phyloP scores from a whole-genome alignment of 2,113 vertebrate genomes.

The Lepisosteus oculatus region DNA sequence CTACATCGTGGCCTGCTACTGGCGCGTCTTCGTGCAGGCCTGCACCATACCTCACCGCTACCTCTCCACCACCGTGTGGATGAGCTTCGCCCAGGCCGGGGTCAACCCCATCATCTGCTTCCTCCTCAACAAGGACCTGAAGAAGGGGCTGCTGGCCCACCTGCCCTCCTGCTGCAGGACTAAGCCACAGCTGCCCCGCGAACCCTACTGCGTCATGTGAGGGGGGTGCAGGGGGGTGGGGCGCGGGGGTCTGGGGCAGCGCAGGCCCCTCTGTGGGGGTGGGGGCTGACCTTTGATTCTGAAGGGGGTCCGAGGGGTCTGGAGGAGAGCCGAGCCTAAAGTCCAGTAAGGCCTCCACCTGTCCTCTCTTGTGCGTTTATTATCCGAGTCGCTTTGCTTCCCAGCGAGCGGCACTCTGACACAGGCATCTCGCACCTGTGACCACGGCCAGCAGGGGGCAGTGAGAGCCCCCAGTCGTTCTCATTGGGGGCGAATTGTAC shows the following conservation, averaged over 20 bases:
- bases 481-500: too few relatives aligned
- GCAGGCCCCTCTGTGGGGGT: neutral
- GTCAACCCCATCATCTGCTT: slow-evolving; percentile 93
- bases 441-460: too few relatives aligned
- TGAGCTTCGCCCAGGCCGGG: slow-evolving; percentile 90
- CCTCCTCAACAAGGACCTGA: slow-evolving; percentile 90
- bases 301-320: slow-evolving; percentile 14
- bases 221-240: slow-evolving; percentile 16
- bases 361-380: too few relatives aligned
- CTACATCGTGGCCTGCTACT: slow-evolving; percentile 91
- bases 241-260: neutral
- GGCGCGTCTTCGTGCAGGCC: slow-evolving; percentile 89
- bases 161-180: slow-evolving; percentile 87
- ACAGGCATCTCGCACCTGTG: too few relatives aligned
- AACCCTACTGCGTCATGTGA: slow-evolving; percentile 94
- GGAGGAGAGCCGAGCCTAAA: neutral
- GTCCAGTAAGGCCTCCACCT: too few relatives aligned
- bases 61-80: slow-evolving; percentile 89
- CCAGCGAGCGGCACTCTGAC: too few relatives aligned
- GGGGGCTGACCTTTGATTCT: slow-evolving; percentile 41
- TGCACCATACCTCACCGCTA: slow-evolving; percentile 83
- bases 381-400: too few relatives aligned
- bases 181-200: slow-evolving; percentile 85
- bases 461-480: too few relatives aligned
- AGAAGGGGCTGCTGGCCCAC: slow-evolving; percentile 85